Percentiles rank a stretch among this genome's conserved stretches.
Conservation (phyloP, 2,888 invertebrate species). For the Melanotus villosus region DNA sequence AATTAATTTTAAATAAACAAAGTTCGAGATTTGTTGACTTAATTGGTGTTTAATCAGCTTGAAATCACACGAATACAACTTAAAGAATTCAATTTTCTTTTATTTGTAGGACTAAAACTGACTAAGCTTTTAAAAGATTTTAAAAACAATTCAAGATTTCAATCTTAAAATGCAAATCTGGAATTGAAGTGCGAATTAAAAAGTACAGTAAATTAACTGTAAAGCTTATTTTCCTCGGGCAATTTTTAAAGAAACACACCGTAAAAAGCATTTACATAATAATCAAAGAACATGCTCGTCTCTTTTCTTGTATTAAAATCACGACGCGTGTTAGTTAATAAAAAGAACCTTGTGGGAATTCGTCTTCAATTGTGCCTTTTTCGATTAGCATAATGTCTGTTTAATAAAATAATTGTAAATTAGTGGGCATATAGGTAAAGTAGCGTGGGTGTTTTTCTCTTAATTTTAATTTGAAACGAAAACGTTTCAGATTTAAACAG, state of each 20-base stretch:
- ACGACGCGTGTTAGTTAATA: not conserved
- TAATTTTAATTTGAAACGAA: slow-evolving; percentile 6
- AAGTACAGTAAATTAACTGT: not conserved
- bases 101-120: too few species aligned
- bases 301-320: slow-evolving; percentile 16
- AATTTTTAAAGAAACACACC: slow-evolving; percentile 42
- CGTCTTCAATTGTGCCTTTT: slow-evolving; percentile 2
- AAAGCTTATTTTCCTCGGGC: slow-evolving; percentile 43
- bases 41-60: too few species aligned
- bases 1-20: too few species aligned
- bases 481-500: slow-evolving; percentile 17
- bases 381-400: slow-evolving; percentile 17
- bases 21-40: too few species aligned
- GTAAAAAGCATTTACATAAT: slow-evolving; percentile 56
- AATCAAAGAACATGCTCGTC: slow-evolving; percentile 47
- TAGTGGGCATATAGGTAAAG: not conserved
- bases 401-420: slow-evolving; percentile 17
- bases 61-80: too few species aligned
- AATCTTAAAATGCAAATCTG: too few species aligned
- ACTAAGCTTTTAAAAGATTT: too few species aligned
- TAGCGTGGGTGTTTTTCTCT: not conserved
- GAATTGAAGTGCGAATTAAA: too few species aligned
- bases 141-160: too few species aligned
- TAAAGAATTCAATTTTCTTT: too few species aligned
- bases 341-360: slow-evolving; percentile 19